Evolutionary conservation across 2,888 invertebrate genomes (phyloP).

Genomic region (Aporophyla nigra): DNA sequence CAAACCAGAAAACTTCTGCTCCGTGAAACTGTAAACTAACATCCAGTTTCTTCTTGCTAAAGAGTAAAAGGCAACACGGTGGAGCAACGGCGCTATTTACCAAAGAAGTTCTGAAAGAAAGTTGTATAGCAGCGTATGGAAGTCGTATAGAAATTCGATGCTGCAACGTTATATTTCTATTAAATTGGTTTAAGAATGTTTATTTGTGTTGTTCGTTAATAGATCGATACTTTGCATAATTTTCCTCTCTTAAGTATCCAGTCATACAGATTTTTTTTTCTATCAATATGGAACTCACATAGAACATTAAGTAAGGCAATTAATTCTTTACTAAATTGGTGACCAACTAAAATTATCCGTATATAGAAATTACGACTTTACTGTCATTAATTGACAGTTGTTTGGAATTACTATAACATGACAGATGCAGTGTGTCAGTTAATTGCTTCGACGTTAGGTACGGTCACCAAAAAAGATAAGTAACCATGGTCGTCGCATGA

Average conservation of each 20-base stretch:
- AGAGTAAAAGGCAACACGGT: background rate
- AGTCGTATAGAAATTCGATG: background rate
- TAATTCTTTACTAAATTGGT: background rate
- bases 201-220: background rate
- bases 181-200: background rate
- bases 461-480: too few relatives aligned
- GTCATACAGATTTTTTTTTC: background rate
- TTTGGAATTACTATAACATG: background rate
- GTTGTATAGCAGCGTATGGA: background rate
- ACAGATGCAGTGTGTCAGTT: background rate
- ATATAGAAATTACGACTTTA: too few relatives aligned
- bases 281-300: background rate
- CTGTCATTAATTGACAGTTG: too few relatives aligned
- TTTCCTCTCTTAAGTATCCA: background rate
- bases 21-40: background rate
- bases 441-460: background rate
- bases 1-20: conserved; percentile 3
- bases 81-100: conserved; percentile 12
- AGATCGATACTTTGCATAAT: too few relatives aligned
- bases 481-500: too few relatives aligned
- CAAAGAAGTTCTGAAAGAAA: conserved; percentile 11
- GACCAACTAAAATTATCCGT: too few relatives aligned
- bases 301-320: background rate
- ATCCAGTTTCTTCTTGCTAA: conserved; percentile 11
- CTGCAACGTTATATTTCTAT: background rate